These are phyloP conservation scores for Pterostichus madidus DNA, from an alignment of 2,888 invertebrate species.

Conservation along the genomic window DNA sequence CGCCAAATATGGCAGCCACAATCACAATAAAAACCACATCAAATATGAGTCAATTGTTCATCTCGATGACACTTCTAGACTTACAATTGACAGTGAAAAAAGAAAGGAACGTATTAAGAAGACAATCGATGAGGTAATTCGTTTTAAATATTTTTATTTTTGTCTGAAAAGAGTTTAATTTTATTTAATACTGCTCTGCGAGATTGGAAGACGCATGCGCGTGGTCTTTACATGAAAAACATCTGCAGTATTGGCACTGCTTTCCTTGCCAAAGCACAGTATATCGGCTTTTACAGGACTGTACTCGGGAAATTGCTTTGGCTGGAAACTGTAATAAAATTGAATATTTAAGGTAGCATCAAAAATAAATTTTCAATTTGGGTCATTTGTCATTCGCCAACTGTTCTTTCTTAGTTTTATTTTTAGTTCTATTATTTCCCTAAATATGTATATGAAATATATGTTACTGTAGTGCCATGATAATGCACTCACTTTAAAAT, in stretches of 20 bases:
- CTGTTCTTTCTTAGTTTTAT: no score
- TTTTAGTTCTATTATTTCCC: no score
- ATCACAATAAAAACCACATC: conserved; percentile 53
- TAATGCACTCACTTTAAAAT: no score
- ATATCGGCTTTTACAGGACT: conserved; percentile 49
- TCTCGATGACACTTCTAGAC: conserved; percentile 50
- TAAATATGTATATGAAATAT: no score
- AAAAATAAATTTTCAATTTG: no score
- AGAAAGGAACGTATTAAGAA: conserved; percentile 63
- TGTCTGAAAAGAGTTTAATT: neutral
- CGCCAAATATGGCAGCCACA: conserved; percentile 51
- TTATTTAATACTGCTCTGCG: neutral
- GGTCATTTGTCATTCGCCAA: no score
- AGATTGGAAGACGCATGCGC: conserved; percentile 11
- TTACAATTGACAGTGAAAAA: conserved; percentile 60
- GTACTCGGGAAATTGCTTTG: neutral
- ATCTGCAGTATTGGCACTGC: conserved; percentile 60
- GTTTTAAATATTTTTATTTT: neutral
- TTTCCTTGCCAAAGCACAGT: conserved; percentile 27
- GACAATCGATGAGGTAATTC: conserved; percentile 64
- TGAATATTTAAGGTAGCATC: no score
- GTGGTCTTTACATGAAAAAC: conserved; percentile 20
- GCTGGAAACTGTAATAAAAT: no score
- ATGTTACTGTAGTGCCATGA: no score
- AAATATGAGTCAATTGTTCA: conserved; percentile 64